A percentile compares a stretch with the other conserved stretches of the same genome.
Evolutionary conservation across 2,113 vertebrate genomes (phyloP).

Genomic region (Cryptomyrus ogoouensis): DNA sequence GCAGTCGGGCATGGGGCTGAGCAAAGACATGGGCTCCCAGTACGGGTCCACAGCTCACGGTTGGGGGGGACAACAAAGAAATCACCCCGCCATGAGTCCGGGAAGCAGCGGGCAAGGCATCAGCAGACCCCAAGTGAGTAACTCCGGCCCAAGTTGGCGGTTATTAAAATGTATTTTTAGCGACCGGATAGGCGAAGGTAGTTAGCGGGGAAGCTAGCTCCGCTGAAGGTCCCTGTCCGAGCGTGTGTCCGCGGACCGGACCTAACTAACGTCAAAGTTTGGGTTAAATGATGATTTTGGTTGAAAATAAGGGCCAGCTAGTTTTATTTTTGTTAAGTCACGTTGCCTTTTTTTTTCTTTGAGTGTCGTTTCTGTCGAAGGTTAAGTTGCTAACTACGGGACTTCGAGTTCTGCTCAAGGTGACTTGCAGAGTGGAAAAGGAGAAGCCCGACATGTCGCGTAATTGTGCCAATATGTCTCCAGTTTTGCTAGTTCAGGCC

Average conservation of each 20-base stretch:
- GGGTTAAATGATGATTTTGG: not conserved
- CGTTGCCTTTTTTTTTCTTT: not conserved
- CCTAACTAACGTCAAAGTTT: not conserved
- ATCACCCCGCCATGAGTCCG: constrained; percentile 74
- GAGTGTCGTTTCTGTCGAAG: not conserved
- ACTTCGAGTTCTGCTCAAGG: constrained; percentile 17
- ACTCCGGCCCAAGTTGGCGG: not conserved
- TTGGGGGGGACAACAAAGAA: constrained; percentile 85
- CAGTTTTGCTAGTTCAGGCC: not conserved
- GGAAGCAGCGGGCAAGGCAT: constrained; percentile 76
- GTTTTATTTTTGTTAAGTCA: not conserved
- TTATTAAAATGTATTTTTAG: not conserved
- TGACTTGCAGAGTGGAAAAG: constrained; percentile 9
- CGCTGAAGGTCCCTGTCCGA: not conserved
- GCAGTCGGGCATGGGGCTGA: constrained; percentile 65
- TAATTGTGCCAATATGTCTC: not conserved
- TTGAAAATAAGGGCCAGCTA: not conserved
- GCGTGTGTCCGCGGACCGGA: not conserved
- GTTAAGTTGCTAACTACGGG: constrained; percentile 10
- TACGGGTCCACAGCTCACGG: constrained; percentile 74
- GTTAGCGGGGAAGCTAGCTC: not conserved
- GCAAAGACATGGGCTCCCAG: constrained; percentile 78
- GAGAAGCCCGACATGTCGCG: not conserved
- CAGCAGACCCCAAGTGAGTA: constrained; percentile 79
- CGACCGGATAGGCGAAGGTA: not conserved